Percentiles rank a stretch among this genome's conserved stretches.
Evolutionary conservation across 2,888 invertebrate species (phyloP).

Genomic region (Hymenopus coronatus): DNA sequence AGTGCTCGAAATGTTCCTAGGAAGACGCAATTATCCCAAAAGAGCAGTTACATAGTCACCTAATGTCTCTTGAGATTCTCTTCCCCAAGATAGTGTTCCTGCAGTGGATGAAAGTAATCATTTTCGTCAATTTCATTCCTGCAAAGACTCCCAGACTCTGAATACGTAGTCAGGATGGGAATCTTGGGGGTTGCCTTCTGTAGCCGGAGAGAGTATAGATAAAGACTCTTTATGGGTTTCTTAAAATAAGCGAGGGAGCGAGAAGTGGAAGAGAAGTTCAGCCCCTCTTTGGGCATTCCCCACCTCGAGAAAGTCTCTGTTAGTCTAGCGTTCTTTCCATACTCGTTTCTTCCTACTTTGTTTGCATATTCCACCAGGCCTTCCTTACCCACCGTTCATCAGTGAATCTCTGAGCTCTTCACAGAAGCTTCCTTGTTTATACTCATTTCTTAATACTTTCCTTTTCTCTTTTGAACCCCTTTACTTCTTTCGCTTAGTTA

Average conservation of each 20-base stretch:
- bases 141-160: not conserved
- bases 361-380: not conserved
- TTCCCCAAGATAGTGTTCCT: not conserved
- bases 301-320: not conserved
- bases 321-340: not conserved
- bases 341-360: not conserved
- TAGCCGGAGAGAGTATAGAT: not conserved
- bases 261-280: not conserved
- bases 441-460: not conserved
- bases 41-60: too few species aligned
- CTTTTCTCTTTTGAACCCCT: not conserved
- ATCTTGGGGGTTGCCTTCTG: not conserved
- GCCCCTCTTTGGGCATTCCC: not conserved
- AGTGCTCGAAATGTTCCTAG: too few species aligned
- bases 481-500: not conserved
- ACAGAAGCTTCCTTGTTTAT: too few species aligned
- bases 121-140: not conserved
- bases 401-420: not conserved
- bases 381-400: not conserved
- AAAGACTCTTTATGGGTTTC: slow-evolving; percentile 10
- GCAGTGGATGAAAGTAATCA: not conserved
- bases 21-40: too few species aligned
- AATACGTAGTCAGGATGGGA: not conserved
- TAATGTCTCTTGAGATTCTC: not conserved
- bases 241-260: not conserved